phyloP scores from a whole-genome alignment of 2,113 vertebrate genomes.

The Cebidichthys violaceus region DNA sequence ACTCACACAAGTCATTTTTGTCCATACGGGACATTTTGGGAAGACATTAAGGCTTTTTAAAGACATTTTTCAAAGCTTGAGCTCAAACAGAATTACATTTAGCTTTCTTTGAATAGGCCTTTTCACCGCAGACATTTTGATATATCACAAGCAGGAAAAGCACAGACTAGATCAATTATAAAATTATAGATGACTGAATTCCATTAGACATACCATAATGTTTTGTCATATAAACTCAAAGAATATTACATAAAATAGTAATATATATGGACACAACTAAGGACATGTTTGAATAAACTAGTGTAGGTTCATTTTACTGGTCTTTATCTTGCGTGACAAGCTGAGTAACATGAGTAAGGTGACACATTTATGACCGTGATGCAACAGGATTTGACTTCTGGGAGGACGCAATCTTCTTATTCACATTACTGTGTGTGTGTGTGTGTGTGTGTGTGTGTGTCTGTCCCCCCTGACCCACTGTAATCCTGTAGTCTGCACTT shows the following conservation, averaged over 20 bases:
- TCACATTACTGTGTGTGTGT: constrained; percentile 47
- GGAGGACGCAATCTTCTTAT: constrained; percentile 68
- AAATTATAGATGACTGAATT: background rate
- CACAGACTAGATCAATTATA: background rate
- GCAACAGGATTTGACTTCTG: constrained; percentile 72
- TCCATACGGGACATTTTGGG: background rate
- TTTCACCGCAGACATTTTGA: background rate
- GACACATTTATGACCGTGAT: constrained; percentile 53
- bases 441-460: constrained; percentile 48
- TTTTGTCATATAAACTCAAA: too few relatives aligned
- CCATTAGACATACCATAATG: background rate
- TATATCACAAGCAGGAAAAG: background rate
- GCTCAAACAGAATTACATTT: background rate
- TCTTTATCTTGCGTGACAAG: constrained; percentile 45
- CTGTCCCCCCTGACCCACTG: constrained; percentile 47
- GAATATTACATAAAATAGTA: background rate
- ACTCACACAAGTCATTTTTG: background rate
- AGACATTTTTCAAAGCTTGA: background rate
- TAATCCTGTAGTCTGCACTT: constrained; percentile 64
- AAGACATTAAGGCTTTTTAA: background rate
- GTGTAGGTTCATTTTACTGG: background rate
- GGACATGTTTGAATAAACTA: background rate
- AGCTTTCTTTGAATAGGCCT: background rate
- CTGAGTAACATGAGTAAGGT: constrained; percentile 41
- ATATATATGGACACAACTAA: background rate